A percentile compares a stretch with the other conserved stretches of the same genome.
These are phyloP conservation scores for Ataeniobius toweri DNA, from an alignment of 2,797 vertebrate genomes.

Conservation along the genomic window DNA sequence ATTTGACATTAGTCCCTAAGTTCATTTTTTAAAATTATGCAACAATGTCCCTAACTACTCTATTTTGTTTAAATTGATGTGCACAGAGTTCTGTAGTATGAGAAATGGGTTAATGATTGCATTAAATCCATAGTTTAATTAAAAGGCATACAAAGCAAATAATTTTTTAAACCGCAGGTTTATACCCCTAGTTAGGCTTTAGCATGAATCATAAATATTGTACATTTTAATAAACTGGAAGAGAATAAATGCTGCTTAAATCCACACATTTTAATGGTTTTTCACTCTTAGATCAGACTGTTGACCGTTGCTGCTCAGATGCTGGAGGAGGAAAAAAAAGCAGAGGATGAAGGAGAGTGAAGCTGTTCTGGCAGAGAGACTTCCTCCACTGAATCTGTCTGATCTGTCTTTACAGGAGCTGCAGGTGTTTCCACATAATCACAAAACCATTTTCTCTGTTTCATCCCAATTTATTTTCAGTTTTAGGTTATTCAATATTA, in stretches of 20 bases:
- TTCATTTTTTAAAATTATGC: not conserved
- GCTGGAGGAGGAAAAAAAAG: slow-evolving; percentile 61
- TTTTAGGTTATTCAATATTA: not conserved
- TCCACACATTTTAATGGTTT: not conserved
- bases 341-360: slow-evolving; percentile 63
- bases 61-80: not conserved
- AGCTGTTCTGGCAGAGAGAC: slow-evolving; percentile 57
- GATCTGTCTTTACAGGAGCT: slow-evolving; percentile 70
- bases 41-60: not conserved
- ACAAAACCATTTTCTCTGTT: not conserved
- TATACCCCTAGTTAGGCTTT: not conserved
- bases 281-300: slow-evolving; percentile 68
- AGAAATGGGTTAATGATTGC: not conserved
- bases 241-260: not conserved
- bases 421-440: slow-evolving; percentile 40
- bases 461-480: not conserved
- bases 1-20: not conserved
- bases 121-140: not conserved
- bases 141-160: not conserved
- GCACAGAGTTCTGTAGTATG: not conserved
- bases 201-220: no score
- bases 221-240: not conserved
- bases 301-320: slow-evolving; percentile 69
- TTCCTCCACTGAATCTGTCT: slow-evolving; percentile 66
- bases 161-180: not conserved